Percentiles rank a stretch among this genome's conserved stretches.
These are phyloP conservation scores for Lycaon pictus DNA, from an alignment of 2,113 vertebrate species.

Conservation along the genomic window DNA sequence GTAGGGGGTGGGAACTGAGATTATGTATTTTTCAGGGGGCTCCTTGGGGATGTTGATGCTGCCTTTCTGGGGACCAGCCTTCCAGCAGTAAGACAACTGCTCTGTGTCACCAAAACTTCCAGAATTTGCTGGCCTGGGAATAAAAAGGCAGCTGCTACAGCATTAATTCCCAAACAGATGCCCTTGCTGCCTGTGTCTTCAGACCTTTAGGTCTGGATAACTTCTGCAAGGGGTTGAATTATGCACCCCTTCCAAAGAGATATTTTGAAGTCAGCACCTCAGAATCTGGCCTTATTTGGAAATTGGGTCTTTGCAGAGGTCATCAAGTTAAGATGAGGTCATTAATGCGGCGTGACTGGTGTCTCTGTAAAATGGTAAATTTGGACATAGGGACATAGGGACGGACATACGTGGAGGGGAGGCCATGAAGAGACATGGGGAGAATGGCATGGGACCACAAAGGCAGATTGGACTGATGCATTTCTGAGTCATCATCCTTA, in stretches of 20 bases:
- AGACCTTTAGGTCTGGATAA: not conserved
- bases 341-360: not conserved
- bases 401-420: not conserved
- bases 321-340: not conserved
- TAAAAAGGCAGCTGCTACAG: not conserved
- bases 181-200: not conserved
- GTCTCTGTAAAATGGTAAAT: not conserved
- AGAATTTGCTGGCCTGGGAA: not conserved
- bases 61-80: not conserved
- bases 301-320: not conserved
- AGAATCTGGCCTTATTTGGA: not conserved
- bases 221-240: not conserved
- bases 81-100: not conserved
- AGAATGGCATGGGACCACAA: accelerated
- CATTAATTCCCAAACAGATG: not conserved
- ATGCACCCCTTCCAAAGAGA: not conserved
- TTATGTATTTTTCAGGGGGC: not conserved
- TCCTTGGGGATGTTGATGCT: not conserved
- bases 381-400: not conserved
- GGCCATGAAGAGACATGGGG: accelerated
- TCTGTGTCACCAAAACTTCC: not conserved
- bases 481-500: not conserved
- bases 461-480: not conserved
- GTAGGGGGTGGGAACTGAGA: not conserved
- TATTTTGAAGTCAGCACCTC: no score